Conservation (phyloP, 2,888 invertebrate species). For the Zaprionus obscuricornis region DNA sequence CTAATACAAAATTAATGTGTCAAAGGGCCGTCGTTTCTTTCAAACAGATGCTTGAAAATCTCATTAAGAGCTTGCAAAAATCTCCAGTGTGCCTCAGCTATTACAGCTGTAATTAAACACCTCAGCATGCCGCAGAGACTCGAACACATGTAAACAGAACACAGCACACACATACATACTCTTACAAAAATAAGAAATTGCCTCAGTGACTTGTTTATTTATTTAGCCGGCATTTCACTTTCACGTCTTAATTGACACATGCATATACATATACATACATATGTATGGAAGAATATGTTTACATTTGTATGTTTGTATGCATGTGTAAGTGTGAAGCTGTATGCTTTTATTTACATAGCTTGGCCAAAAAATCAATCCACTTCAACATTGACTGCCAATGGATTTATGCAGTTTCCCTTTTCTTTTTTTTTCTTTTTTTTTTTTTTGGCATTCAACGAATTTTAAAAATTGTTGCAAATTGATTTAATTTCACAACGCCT, state of each 20-base stretch:
- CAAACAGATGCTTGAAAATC: constrained; percentile 14
- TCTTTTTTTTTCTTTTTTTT: neutral
- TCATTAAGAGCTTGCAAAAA: constrained; percentile 22
- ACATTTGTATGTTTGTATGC: too few species aligned
- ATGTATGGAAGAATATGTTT: neutral
- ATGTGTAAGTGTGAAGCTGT: too few species aligned
- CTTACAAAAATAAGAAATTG: constrained; percentile 24
- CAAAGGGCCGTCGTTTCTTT: neutral
- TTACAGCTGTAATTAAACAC: constrained; percentile 21
- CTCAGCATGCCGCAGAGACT: constrained; percentile 4
- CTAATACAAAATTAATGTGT: constrained; percentile 10
- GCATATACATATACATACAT: too few species aligned
- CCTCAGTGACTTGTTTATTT: constrained; percentile 19
- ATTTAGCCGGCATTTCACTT: constrained; percentile 48
- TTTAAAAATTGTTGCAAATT: constrained; percentile 49
- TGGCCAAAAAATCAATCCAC: constrained; percentile 47
- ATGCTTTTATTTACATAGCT: too few species aligned
- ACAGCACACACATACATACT: constrained; percentile 6
- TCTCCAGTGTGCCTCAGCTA: constrained; percentile 10
- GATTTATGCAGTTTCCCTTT: neutral
- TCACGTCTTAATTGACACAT: too few species aligned
- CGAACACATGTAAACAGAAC: constrained; percentile 8
- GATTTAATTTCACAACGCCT: constrained; percentile 43
- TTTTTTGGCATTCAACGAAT: too few species aligned
- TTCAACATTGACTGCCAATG: constrained; percentile 11